phyloP scores from a whole-genome alignment of 2,113 vertebrate species.

The Chaenogobius annularis region DNA sequence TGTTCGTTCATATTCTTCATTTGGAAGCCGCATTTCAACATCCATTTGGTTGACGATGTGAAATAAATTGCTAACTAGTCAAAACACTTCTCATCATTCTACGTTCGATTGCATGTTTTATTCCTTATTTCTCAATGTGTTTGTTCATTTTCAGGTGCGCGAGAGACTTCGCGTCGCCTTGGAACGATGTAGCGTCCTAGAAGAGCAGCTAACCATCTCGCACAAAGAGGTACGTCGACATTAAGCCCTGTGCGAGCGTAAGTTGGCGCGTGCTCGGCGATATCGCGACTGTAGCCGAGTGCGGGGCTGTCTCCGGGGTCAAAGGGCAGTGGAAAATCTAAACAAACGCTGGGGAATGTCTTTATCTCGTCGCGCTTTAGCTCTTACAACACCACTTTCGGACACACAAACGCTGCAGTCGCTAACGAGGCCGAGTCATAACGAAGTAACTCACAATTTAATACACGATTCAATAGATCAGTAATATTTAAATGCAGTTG shows the following conservation, averaged over 20 bases:
- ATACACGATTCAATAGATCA: too few relatives aligned
- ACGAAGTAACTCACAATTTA: not conserved
- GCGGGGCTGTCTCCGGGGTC: not conserved
- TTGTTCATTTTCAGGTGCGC: conserved; percentile 79
- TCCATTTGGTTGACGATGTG: too few relatives aligned
- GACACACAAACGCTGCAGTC: not conserved
- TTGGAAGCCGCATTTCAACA: too few relatives aligned
- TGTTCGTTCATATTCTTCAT: too few relatives aligned
- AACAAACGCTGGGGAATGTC: conserved; percentile 1
- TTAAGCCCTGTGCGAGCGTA: too few relatives aligned
- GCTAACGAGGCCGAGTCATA: not conserved
- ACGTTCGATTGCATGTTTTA: not conserved
- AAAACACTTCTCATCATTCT: not conserved
- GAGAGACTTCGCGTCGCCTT: conserved; percentile 93
- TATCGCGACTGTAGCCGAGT: not conserved
- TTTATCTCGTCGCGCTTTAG: not conserved
- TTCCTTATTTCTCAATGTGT: not conserved
- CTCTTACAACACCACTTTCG: not conserved
- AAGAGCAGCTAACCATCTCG: conserved; percentile 89
- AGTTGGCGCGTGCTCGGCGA: not conserved
- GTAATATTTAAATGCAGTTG: too few relatives aligned
- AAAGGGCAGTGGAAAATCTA: not conserved
- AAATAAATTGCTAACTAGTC: too few relatives aligned
- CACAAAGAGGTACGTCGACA: conserved; percentile 88
- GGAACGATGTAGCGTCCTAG: conserved; percentile 91